Percentiles rank a stretch among this genome's conserved stretches.
These are phyloP conservation scores for Nematostella vectensis DNA, from an alignment of 92 coral and sea anemone species.

Conservation along the genomic window DNA sequence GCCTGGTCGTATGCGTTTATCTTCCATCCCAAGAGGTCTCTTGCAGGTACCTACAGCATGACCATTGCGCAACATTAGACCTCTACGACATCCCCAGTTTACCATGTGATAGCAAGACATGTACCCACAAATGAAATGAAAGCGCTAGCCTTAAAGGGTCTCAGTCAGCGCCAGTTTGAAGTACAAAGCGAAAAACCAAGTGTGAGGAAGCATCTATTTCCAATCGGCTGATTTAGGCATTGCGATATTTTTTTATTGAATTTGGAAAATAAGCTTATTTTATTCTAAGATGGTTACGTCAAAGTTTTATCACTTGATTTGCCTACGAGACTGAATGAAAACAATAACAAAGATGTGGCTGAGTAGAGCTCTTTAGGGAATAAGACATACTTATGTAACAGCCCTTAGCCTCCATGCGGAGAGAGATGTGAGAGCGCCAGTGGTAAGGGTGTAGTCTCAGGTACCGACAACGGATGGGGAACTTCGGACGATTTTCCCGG, in stretches of 20 bases:
- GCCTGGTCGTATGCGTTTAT: conserved; percentile 52
- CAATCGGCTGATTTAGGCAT: too few relatives aligned
- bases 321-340: background rate
- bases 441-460: conserved; percentile 55
- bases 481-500: conserved; percentile 38
- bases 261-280: too few relatives aligned
- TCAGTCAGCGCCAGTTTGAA: too few relatives aligned
- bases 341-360: too few relatives aligned
- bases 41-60: conserved; percentile 32
- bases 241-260: background rate
- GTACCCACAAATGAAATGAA: background rate
- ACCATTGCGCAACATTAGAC: background rate
- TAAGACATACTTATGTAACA: conserved; percentile 39
- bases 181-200: background rate
- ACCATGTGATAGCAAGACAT: background rate
- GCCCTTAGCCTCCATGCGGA: conserved; percentile 77
- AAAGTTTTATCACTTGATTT: too few relatives aligned
- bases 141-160: too few relatives aligned
- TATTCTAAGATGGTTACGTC: too few relatives aligned
- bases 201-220: too few relatives aligned
- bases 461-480: conserved; percentile 53
- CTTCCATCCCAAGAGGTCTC: conserved; percentile 66
- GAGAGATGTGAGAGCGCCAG: conserved; percentile 45
- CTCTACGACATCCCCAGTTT: background rate
- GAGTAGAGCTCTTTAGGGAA: background rate